Evolutionary conservation across 2,888 invertebrate species (phyloP), one percentile per base, ranked within the genome.

Genomic region (Cataglyphis rosenhaueri): DNA sequence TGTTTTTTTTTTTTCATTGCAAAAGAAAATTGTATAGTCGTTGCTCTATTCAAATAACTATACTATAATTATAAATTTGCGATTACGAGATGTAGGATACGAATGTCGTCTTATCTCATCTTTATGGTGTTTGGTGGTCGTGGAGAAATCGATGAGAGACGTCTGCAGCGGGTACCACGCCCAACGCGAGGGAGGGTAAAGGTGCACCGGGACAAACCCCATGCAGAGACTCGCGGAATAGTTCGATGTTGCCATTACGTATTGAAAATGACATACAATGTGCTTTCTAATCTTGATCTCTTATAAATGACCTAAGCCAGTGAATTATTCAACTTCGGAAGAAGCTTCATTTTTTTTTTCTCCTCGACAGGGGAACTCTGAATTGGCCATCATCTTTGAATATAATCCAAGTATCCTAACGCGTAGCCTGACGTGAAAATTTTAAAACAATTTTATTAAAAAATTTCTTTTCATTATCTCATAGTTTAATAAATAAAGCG

Each of bases 141-240:
- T 81, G 84, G 84, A 83, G 88, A 92, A 91, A 93, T 93, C 93
- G 93, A 93, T 93, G 92, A 90, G 91, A 90, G 92, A 92, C 91
- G 91, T 91, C 91, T 87, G 91, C 91, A 89, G 84, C 86, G 89
- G 86, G 88, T 87, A 93, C 93, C 93, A 92, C 92, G 92, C 93
- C 93, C 93, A 92, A 89, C 87, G 87, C 82, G 88, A 85, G 87
- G 92, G 92, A 88, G 88, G 84, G 87, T 85, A 86, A 79, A 74
- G 86, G 71, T 81, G 82, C 87, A 89, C 90, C 91, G 90, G 92
- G 92, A 93, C 89, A 91, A 93, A 93, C 91, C 91, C 92, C 91
- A 91, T 92, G 86, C 86, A 85, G 87, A 87, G 90, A 44, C 25
- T 73, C 62, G 25, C 76, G 55, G 32, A 76, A 85, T 82, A 84